Base-by-base conservation (phyloP, 2,888 invertebrate species). In the Agonopterix heracliana region DNA sequence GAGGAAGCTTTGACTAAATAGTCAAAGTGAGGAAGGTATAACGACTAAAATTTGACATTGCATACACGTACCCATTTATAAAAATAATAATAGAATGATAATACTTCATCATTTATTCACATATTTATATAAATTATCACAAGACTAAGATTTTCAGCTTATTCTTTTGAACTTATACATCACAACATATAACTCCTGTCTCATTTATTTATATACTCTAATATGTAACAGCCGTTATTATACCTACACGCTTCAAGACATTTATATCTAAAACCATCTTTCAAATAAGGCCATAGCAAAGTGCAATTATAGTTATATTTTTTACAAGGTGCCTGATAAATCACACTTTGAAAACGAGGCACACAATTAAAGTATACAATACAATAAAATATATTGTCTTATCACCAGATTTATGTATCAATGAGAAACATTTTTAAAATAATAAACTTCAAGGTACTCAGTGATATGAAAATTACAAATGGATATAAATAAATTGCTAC, bases 81-180 rank as follows among this genome's bases (percentile, higher is more conserved):
- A 26, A 26, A 26, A 26, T 26, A 26, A 26, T 7, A 26, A 26
- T 26, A 26, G 5, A 26, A 26, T 26, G 26, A 55, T 59, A 83
- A 86, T 88, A 85, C 80, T 86, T 81, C 78, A 79, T 85, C 76
- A 78, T 86, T 88, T 87, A 87, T 86, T 88, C 78, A 81, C 81
- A 81, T 85, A 80, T 79, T 78, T 76, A 84, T 85, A 85, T 84
- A 85, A 83, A 83, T 85, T 88, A 88, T 88, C 88, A 88, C 87
- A 88, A 87, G 86, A 87, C 86, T 81, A 85, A 53, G 48, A 46
- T 74, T 79, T 77, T 74, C 75, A 65, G 70, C 69, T 77, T 77
- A 69, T 68, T 78, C 79, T 83, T 83, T 87, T 87, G 83, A 85
- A 86, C 85, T 84, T 77, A 80, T 78, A 79, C 79, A 87, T 87